A percentile compares a stretch with the other conserved stretches of the same genome.
These are phyloP conservation scores for Sinocyclocheilus rhinocerous DNA, from an alignment of 2,113 vertebrate species.

Conservation along the genomic window DNA sequence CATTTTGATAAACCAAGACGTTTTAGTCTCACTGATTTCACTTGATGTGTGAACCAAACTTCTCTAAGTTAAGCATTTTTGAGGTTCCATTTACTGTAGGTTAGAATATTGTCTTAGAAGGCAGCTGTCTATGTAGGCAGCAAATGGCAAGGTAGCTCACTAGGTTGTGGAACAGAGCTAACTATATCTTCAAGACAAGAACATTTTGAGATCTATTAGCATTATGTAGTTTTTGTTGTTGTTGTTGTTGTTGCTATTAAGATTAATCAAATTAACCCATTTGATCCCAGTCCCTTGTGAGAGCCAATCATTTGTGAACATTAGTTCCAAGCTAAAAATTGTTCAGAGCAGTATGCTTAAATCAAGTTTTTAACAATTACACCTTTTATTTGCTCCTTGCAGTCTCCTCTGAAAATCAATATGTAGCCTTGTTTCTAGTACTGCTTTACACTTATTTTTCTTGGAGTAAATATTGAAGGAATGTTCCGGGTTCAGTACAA, in stretches of 20 bases:
- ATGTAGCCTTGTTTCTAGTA: background rate
- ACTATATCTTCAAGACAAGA: background rate
- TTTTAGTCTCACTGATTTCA: too few species aligned
- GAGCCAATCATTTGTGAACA: slow-evolving; percentile 20
- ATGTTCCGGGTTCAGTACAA: background rate
- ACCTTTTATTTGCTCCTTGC: background rate
- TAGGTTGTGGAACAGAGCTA: background rate
- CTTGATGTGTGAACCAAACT: too few species aligned
- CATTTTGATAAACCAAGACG: too few species aligned
- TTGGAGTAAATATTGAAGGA: slow-evolving; percentile 3
- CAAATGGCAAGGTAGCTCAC: background rate
- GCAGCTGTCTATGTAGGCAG: background rate
- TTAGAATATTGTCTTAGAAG: background rate
- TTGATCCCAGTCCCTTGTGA: background rate
- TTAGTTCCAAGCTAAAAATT: background rate
- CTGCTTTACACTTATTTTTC: background rate
- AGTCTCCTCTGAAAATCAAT: background rate
- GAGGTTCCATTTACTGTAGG: background rate
- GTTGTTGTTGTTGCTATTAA: background rate
- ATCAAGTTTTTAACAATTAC: background rate
- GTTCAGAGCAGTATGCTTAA: background rate
- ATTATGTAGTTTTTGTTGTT: background rate
- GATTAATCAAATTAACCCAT: background rate
- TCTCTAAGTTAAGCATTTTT: background rate
- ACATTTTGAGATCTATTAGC: background rate